Evolutionary conservation across 2,797 vertebrate genomes (phyloP), one percentile per base, ranked within the genome.

Genomic region (Serranus cabrilla): DNA sequence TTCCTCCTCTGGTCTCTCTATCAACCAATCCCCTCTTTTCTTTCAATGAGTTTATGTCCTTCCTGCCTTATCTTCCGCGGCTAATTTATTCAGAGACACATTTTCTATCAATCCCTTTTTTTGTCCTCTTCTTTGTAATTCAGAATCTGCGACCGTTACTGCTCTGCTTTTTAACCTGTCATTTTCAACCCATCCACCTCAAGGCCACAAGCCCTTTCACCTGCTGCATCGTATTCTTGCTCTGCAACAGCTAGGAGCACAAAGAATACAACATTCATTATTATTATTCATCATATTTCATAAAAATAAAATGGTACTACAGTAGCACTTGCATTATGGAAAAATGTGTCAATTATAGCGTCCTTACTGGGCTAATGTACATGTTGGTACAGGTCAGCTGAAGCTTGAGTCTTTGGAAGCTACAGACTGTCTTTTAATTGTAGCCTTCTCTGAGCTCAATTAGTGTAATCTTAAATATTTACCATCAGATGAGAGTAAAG

Each of bases 91-190:
- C 47, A 61, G 31, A 66, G 40, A 61, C 62, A 51, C 40, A 54
- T 73, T 50, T 70, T 72, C 27, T 78, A 21, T 74, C 40, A 7
- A 9, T 55, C 37, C 77, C 50, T 46, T 76, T 37, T 76, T 37
- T 37, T 18, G 64, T 60, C 37, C 18, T 67, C 31, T 62, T 51
- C 0, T 16, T 31, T 34, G 16, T 21, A 23, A 25, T 54, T 74
- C 64, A 47, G 55, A 20, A 46, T 51, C 20, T 17, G 25, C 39
- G 49, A 67, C 58, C 13, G 45, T 40, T 16, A 18, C 37, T 39
- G 70, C 37, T 60, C 55, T 49, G 43, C 65, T 74, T 68, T 74
- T 61, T n/a, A 71, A 21, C 31, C 58, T 27, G 34, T 47, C 2
- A 67, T 65, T 58, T 71, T 59, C 51, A 56, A 27, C 23, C 25